Evolutionary conservation across 2,113 vertebrate genomes (phyloP).

Genomic region (Opisthocomus hoazin): DNA sequence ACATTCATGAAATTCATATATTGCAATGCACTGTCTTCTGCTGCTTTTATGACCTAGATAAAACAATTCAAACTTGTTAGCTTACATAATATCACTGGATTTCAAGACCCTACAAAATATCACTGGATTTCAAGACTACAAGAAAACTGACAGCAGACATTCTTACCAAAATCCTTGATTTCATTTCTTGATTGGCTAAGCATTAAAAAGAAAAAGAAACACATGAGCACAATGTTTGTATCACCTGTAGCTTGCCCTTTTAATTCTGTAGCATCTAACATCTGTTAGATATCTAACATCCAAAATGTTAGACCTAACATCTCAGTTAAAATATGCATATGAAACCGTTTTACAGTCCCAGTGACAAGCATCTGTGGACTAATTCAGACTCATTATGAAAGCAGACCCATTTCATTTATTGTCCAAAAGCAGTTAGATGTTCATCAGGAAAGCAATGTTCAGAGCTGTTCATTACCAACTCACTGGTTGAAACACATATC

Average conservation of each 20-base stretch:
- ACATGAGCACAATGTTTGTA: neutral
- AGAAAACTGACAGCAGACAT: neutral
- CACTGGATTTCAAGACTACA: neutral
- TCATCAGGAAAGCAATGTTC: neutral
- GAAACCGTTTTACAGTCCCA: neutral
- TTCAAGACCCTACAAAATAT: no score
- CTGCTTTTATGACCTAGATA: slow-evolving; percentile 91
- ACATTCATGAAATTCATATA: slow-evolving; percentile 99
- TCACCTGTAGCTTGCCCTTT: neutral
- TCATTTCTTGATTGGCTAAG: slow-evolving; percentile 87
- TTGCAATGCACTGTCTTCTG: slow-evolving; percentile 89
- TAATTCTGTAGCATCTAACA: neutral
- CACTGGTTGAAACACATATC: neutral
- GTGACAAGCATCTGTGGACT: neutral
- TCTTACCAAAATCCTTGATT: slow-evolving; percentile 94
- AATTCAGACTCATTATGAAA: neutral
- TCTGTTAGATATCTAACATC: neutral
- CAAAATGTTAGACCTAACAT: neutral
- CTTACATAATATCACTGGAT: neutral
- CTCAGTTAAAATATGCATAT: fast-evolving
- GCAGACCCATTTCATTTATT: neutral
- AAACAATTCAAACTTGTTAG: neutral
- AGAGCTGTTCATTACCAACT: neutral
- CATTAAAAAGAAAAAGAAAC: slow-evolving; percentile 20
- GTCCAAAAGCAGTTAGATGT: neutral